Percentiles rank a stretch among this genome's conserved stretches.
These are phyloP conservation scores for Platorchestia sp. DNA, from an alignment of 1,140 invertebrate species.

Conservation along the genomic window DNA sequence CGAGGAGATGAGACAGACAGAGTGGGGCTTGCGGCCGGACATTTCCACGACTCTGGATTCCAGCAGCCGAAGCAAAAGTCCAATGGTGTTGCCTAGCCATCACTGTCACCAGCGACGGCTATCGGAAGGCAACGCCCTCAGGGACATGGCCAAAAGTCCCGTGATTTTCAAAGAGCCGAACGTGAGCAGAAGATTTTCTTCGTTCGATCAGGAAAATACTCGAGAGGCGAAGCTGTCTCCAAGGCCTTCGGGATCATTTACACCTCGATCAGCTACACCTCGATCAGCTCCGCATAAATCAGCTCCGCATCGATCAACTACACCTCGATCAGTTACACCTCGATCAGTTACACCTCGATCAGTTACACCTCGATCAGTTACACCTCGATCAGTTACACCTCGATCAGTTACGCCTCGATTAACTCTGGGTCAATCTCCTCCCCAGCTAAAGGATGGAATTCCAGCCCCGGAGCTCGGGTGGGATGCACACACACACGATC, in stretches of 20 bases:
- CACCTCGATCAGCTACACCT: background rate
- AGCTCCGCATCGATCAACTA: background rate
- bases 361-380: background rate
- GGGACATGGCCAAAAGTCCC: background rate
- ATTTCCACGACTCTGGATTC: background rate
- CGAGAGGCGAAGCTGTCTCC: background rate
- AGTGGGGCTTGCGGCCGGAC: background rate
- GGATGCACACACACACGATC: background rate
- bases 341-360: background rate
- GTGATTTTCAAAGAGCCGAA: background rate
- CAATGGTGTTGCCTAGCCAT: background rate
- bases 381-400: background rate
- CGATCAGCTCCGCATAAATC: background rate
- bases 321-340: background rate
- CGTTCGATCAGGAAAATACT: background rate
- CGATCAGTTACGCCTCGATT: background rate
- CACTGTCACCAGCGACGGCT: background rate
- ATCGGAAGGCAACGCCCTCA: background rate
- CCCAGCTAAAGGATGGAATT: background rate
- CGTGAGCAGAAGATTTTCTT: background rate
- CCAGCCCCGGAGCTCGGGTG: background rate
- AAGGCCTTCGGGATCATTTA: background rate
- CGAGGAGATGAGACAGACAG: background rate
- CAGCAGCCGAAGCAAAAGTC: constrained; percentile 18
- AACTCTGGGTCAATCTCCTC: background rate